phyloP scores from a whole-genome alignment of 2,113 vertebrate genomes.

The Nicator chloris region DNA sequence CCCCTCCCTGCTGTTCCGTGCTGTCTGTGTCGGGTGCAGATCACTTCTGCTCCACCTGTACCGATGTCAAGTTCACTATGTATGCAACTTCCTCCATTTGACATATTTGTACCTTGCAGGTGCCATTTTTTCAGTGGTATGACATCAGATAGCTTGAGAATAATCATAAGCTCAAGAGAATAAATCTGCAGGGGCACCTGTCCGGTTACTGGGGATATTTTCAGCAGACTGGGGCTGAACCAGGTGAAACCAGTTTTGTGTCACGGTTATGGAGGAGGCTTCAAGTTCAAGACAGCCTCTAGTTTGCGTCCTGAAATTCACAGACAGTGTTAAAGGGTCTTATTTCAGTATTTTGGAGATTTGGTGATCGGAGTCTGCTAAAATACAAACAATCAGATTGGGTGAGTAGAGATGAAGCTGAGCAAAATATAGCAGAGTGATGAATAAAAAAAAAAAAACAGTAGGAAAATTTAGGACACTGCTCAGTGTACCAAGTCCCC shows the following conservation, averaged over 20 bases:
- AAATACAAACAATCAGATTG: background rate
- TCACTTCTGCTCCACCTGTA: background rate
- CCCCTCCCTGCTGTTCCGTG: fast-evolving
- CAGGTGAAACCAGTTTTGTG: background rate
- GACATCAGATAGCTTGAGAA: background rate
- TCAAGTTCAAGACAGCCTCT: background rate
- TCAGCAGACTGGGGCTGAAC: background rate
- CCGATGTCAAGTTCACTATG: fast-evolving
- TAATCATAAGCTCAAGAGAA: background rate
- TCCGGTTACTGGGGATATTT: background rate
- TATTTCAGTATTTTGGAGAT: background rate
- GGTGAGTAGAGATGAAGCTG: background rate
- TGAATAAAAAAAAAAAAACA: background rate
- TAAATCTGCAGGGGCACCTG: background rate
- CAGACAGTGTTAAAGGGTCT: background rate
- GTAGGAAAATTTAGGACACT: background rate
- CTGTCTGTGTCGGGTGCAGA: background rate
- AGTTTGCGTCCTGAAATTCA: background rate
- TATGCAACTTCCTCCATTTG: background rate
- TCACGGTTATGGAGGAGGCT: background rate
- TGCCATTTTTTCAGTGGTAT: background rate
- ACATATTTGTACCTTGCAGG: background rate
- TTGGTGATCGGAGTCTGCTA: too few relatives aligned
- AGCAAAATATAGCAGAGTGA: background rate
- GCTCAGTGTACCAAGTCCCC: background rate